Evolutionary conservation across 2,888 invertebrate genomes (phyloP).

Genomic region (Mechanitis messenoides): DNA sequence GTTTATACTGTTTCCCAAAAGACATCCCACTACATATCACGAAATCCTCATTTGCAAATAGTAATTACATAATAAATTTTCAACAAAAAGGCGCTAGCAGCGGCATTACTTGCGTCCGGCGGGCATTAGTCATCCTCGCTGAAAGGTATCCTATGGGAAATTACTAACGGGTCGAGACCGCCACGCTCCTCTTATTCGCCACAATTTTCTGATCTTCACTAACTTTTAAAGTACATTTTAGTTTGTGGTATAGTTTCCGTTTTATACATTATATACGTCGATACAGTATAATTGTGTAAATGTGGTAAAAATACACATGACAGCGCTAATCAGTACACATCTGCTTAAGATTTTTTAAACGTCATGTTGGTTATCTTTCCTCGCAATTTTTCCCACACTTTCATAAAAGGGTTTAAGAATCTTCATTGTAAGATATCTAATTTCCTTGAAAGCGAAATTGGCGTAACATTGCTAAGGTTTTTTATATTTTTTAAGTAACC

Average conservation of each 20-base stretch:
- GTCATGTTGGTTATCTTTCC: no score
- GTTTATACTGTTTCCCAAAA: background rate
- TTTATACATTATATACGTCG: no score
- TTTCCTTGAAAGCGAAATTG: slow-evolving; percentile 76
- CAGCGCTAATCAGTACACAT: no score
- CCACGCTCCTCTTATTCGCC: slow-evolving; percentile 30
- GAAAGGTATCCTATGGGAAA: slow-evolving; percentile 71
- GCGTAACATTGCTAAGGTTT: slow-evolving; percentile 69
- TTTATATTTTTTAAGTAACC: slow-evolving; percentile 52
- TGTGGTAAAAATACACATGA: no score
- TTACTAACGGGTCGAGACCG: slow-evolving; percentile 48
- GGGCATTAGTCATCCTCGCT: slow-evolving; percentile 66
- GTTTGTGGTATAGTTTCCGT: background rate
- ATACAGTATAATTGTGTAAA: no score
- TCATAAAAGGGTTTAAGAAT: slow-evolving; percentile 65
- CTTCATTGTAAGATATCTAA: slow-evolving; percentile 72
- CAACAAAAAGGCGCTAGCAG: slow-evolving; percentile 23
- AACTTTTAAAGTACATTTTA: slow-evolving; percentile 2
- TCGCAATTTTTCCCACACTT: slow-evolving; percentile 60
- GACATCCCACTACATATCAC: slow-evolving; percentile 1
- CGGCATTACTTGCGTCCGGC: slow-evolving; percentile 45
- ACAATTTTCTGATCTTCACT: slow-evolving; percentile 15
- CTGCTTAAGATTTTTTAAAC: no score
- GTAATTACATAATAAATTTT: slow-evolving; percentile 25
- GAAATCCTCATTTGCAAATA: slow-evolving; percentile 21